These are phyloP conservation scores for Lasiurus cinereus DNA, from an alignment of 2,113 vertebrate genomes.

Conservation along the genomic window DNA sequence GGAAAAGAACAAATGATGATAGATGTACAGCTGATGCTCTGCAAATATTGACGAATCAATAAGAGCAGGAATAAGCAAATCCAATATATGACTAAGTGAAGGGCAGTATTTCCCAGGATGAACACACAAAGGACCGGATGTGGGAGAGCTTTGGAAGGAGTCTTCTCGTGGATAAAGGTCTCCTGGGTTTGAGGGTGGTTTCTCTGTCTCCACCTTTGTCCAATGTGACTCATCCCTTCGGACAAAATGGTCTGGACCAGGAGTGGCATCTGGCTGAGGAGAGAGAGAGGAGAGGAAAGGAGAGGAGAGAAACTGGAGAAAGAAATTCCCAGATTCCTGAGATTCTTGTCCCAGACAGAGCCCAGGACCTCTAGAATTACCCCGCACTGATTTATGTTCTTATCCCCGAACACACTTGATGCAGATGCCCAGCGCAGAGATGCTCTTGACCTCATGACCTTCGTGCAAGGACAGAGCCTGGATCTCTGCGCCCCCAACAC, in stretches of 20 bases:
- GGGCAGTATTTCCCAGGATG: neutral
- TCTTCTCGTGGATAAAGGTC: accelerated
- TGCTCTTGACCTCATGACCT: accelerated
- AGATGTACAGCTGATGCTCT: neutral
- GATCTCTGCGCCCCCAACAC: accelerated
- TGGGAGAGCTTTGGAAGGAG: neutral
- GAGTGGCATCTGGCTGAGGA: neutral
- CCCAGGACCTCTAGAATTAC: neutral
- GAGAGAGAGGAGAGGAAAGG: neutral
- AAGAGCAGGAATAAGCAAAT: neutral
- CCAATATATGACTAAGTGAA: neutral
- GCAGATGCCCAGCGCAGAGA: accelerated
- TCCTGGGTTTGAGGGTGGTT: accelerated
- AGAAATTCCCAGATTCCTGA: neutral
- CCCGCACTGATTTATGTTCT: neutral
- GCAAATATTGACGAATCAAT: neutral
- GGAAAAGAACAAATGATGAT: neutral
- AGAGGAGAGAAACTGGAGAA: neutral
- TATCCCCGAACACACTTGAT: neutral
- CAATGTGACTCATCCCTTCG: neutral
- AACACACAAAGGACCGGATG: neutral
- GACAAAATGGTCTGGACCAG: neutral
- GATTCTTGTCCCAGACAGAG: neutral
- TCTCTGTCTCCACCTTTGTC: neutral
- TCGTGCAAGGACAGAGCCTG: accelerated